Percentiles rank a stretch among this genome's conserved stretches.
Conservation (phyloP, 2,888 invertebrate genomes). For the Uloborus plumipes region DNA sequence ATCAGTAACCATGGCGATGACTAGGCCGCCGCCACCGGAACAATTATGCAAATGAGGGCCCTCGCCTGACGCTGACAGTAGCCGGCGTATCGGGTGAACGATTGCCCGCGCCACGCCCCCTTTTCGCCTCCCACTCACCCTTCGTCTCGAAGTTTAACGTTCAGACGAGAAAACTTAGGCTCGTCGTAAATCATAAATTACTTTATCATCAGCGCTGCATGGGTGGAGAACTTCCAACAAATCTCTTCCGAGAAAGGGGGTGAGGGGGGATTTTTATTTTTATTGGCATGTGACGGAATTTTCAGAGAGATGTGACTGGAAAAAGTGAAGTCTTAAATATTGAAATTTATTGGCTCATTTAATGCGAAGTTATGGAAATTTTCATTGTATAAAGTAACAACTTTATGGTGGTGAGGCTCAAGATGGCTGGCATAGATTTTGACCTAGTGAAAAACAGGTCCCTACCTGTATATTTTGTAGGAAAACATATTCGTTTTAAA, state of each 20-base stretch:
- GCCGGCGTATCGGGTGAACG: constrained; percentile 60
- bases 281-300: constrained; percentile 4
- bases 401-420: too few relatives aligned
- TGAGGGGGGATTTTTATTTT: constrained; percentile 16
- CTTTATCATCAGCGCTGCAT: constrained; percentile 53
- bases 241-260: not conserved
- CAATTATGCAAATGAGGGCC: constrained; percentile 57
- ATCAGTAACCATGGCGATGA: constrained; percentile 61
- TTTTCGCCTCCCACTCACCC: constrained; percentile 14
- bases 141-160: constrained; percentile 41
- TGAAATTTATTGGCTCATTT: too few relatives aligned
- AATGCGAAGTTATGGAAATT: too few relatives aligned
- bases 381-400: too few relatives aligned
- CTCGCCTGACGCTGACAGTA: constrained; percentile 57
- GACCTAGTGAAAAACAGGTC: too few relatives aligned
- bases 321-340: too few relatives aligned
- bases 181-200: constrained; percentile 63
- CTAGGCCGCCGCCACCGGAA: constrained; percentile 49
- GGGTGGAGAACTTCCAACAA: constrained; percentile 20
- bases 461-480: too few relatives aligned
- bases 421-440: too few relatives aligned
- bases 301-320: too few relatives aligned
- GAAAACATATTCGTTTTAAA: too few relatives aligned
- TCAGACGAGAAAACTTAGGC: constrained; percentile 42
- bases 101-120: constrained; percentile 59